Percentiles rank a stretch among this genome's conserved stretches.
Evolutionary conservation across 2,888 invertebrate genomes (phyloP).

Genomic region (Eucera pruinosa): DNA sequence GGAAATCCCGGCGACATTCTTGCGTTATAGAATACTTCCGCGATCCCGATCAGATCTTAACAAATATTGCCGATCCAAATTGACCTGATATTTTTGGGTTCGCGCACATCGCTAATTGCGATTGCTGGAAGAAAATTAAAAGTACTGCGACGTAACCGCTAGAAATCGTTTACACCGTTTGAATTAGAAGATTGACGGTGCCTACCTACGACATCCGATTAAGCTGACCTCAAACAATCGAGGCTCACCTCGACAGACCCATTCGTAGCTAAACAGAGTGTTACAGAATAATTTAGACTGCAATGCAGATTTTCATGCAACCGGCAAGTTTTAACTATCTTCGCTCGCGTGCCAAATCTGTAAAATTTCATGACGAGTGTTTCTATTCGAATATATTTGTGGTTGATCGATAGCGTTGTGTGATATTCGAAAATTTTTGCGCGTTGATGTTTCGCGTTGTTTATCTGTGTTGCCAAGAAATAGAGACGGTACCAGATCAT

Average conservation of each 20-base stretch:
- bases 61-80: too few relatives aligned
- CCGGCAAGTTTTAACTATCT: slow-evolving; percentile 29
- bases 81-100: too few relatives aligned
- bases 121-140: background rate
- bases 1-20: too few relatives aligned
- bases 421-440: background rate
- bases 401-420: slow-evolving; percentile 14
- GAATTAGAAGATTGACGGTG: slow-evolving; percentile 59
- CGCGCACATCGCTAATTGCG: too few relatives aligned
- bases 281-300: slow-evolving; percentile 68
- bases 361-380: slow-evolving; percentile 30
- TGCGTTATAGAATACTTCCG: too few relatives aligned
- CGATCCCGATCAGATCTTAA: too few relatives aligned
- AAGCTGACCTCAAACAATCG: slow-evolving; percentile 61
- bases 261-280: slow-evolving; percentile 46
- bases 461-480: background rate
- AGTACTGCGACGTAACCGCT: slow-evolving; percentile 10
- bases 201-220: slow-evolving; percentile 54
- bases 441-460: background rate
- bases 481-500: too few relatives aligned
- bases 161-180: slow-evolving; percentile 23
- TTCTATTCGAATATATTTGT: slow-evolving; percentile 26
- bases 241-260: slow-evolving; percentile 41
- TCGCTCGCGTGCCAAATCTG: slow-evolving; percentile 65
- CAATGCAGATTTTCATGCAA: slow-evolving; percentile 78